Evolutionary conservation across 2,888 invertebrate species (phyloP), one percentile per base, ranked within the genome.

Genomic region (Oegoconia quadripuncta): DNA sequence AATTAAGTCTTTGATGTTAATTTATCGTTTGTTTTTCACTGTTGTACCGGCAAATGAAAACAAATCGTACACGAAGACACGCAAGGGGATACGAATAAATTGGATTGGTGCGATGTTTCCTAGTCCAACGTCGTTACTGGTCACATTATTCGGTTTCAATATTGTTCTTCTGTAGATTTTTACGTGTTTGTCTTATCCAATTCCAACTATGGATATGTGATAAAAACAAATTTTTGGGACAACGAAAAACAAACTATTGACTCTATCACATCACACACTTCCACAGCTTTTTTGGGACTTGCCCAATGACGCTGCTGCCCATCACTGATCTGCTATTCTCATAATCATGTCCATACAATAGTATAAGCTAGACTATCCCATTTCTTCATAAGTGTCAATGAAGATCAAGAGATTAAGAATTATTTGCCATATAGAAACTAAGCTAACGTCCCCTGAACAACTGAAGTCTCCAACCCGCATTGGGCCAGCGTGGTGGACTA

Each of bases 1-100:
- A 86, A 86, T 86, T 86, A 86, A 86, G 82, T 75, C 79, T 68
- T 80, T 67, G 53, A 59, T 64, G 70, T 78, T 78, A 81, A 86
- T 86, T 84, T 86, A 84, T 79, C 61, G 77, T 67, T 72, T 75
- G 81, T 82, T 81, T 76, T 78, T 74, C 64, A 70, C 61, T 56
- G 60, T 62, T 63, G 64, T 57, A 74, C 74, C 73, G 69, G 70
- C 74, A 64, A 76, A 86, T 84, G 82, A 79, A 82, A 83, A 86
- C 74, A 81, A 84, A 86, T 86, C 77, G 82, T 64, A 60, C 59
- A 52, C 60, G 59, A 68, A 71, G 74, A 74, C 84, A 84, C 84
- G 84, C 84, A 57, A 82, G 72, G 75, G 74, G 72, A 74, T 76
- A 67, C 65, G 52, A 64, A 64, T 70, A 78, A 81, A 80, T 75